A percentile compares a stretch with the other conserved stretches of the same genome.
Evolutionary conservation across 2,888 invertebrate species (phyloP).

Genomic region (Melanargia galathea): DNA sequence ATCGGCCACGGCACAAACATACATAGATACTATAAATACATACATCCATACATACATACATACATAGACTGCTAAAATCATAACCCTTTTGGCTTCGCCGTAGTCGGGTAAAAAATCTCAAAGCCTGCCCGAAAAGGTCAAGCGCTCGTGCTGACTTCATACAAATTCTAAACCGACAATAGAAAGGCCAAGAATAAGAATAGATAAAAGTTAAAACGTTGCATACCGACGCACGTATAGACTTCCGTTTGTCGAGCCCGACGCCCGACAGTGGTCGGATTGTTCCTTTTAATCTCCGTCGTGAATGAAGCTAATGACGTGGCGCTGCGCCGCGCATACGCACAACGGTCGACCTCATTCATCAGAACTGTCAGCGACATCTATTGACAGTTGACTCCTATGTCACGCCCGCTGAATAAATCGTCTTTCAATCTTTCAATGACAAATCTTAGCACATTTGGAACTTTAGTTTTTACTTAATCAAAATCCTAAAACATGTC

Average conservation of each 20-base stretch:
- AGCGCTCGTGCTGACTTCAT: conserved; percentile 2
- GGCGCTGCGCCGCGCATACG: conserved; percentile 52
- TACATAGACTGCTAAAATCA: no score
- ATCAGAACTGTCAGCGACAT: conserved; percentile 78
- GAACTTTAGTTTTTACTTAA: neutral
- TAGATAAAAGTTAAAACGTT: conserved; percentile 50
- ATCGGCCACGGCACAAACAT: no score
- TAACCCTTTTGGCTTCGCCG: no score
- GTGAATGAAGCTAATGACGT: conserved; percentile 73
- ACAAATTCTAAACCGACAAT: conserved; percentile 33
- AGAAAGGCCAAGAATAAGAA: conserved; percentile 42
- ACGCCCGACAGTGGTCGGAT: conserved; percentile 55
- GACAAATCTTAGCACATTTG: conserved; percentile 21
- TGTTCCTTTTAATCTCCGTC: conserved; percentile 74
- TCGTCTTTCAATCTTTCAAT: conserved; percentile 25
- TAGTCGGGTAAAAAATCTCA: neutral
- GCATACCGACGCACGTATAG: conserved; percentile 59
- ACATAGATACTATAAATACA: no score
- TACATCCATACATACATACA: no score
- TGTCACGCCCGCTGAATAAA: conserved; percentile 56
- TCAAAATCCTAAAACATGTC: neutral
- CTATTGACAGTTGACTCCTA: conserved; percentile 76
- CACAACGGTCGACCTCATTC: conserved; percentile 75
- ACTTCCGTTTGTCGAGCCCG: conserved; percentile 71
- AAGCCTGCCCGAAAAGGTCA: neutral